Base-by-base conservation (phyloP, 1,140 invertebrate genomes). In the Heliconius eleuchia region DNA sequence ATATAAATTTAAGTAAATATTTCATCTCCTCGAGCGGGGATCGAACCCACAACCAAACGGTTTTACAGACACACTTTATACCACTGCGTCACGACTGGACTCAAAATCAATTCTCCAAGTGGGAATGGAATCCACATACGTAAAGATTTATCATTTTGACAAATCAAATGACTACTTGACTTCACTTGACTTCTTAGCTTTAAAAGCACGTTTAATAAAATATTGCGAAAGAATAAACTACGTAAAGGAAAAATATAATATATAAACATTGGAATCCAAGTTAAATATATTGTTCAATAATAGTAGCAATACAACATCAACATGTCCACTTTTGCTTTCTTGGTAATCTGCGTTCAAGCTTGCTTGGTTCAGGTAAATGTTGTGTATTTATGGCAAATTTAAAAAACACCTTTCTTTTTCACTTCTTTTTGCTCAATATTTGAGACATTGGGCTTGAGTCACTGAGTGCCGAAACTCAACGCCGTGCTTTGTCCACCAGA, bases 341-440 rank as follows among this genome's bases (percentile, higher is more conserved):
- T 55, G n/a, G 6, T 55, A 7, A 16, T 55, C 19, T 55, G 52
- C 7, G 50, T 18, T 52, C 55, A 60, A 60, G 55, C n/a, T 60
- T 60, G 55, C 71, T 42, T 37, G 71, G 37, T 73, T 46, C 71
- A 73, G 37, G 71, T 46, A 73, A 42, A 8, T 60, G n/a, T 19
- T 19, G 18, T 7, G 1, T 52, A 7, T 37, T 37, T 37, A 37
- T 37, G 34, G 8, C 34, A 37, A 37, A 37, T 37, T 37, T 37
- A 6, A 37, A 37, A 37, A 37, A 37, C 34, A 34, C 3, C 3
- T 34, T 34, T 34, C 3, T 34, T 34, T 34, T 2, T 3, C 30
- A 34, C 30, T 34, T 34, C 3, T 37, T 37, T 37, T 37, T 7
- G 34, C 34, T 37, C 7, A 37, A 37, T 0, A 34, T 34, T 34